Evolutionary conservation across 2,888 invertebrate genomes (phyloP), one percentile per base, ranked within the genome.

Genomic region (Oligia strigilis): DNA sequence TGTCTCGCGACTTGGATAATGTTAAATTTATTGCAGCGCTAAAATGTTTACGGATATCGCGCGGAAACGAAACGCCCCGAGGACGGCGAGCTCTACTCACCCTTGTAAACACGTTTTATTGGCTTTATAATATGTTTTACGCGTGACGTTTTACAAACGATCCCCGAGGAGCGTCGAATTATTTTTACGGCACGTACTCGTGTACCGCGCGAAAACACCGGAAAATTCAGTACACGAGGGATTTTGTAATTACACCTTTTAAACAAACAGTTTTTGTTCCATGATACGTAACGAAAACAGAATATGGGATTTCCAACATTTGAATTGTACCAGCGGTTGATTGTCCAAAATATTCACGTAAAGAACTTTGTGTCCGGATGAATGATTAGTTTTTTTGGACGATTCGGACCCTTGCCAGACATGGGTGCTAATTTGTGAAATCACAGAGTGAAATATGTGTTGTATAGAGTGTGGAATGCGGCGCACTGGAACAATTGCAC

Each of bases 121-220:
- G 97, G 97, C 96, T 97, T 97, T 97, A 97, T 97, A 97, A 97
- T 97, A 97, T 97, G 97, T 97, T 97, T 96, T 96, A 97, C 97
- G 96, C 96, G 97, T 97, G 97, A 97, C 96, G 96, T 96, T 97
- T 97, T 96, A 97, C 96, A 97, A 97, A 97, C 97, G 97, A 97
- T 97, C 97, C 96, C 95, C 85, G 95, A 94, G 94, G 95, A 96
- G 94, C 95, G 94, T 94, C 96, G 96, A 96, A 96, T 97, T 95
- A 96, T 97, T 97, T 96, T 96, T 96, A 96, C 96, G 95, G 95
- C 96, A 96, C 96, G 96, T 96, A 95, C 94, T 94, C 93, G 92
- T 93, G 90, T 93, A 92, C 92, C 91, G 91, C 94, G 94, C 92
- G 93, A 94, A 95, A 96, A 95, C 94, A 95, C 94, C 91, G 94